Conservation (phyloP, 1,140 invertebrate species). For the Oedothorax gibbosus region DNA sequence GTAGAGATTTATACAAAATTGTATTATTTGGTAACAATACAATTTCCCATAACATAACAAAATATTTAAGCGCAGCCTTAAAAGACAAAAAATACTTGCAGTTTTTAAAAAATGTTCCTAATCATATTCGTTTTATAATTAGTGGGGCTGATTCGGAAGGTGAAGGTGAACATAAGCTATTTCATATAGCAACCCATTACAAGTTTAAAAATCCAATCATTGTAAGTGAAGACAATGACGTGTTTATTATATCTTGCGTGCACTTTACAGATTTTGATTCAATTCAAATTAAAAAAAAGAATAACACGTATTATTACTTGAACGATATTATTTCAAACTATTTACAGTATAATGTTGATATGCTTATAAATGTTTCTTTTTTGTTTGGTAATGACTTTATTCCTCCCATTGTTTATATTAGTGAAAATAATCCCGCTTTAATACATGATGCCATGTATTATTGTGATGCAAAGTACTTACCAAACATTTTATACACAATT, state of each 20-base stretch:
- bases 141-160: background rate
- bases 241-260: slow-evolving; percentile 10
- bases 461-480: background rate
- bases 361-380: background rate
- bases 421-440: background rate
- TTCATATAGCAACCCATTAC: background rate
- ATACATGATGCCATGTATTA: background rate
- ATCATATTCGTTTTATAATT: background rate
- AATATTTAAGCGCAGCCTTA: background rate
- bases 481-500: background rate
- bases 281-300: background rate
- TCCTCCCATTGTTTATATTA: background rate
- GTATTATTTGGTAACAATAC: slow-evolving; percentile 13
- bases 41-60: background rate
- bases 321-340: background rate
- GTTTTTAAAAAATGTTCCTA: background rate
- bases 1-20: background rate
- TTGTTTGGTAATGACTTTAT: slow-evolving; percentile 35
- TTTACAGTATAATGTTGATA: background rate
- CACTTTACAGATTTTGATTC: background rate
- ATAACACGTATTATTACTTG: background rate
- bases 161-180: slow-evolving; percentile 45
- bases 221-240: slow-evolving; percentile 31
- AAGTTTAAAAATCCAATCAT: background rate
- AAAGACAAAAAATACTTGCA: background rate